Conservation (phyloP, 2,113 vertebrate species). For the Centropristis striata region DNA sequence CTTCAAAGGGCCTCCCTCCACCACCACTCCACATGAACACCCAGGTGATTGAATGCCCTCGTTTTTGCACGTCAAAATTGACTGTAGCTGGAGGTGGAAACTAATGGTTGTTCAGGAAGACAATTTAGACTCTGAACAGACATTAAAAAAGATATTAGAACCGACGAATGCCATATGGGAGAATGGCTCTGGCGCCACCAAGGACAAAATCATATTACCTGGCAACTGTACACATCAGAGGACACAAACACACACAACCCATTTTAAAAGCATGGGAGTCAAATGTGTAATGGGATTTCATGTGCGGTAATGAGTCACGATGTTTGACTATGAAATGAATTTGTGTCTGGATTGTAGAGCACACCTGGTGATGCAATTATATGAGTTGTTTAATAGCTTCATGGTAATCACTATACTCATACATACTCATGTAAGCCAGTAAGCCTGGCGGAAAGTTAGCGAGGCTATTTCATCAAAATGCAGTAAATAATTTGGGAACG, state of each 20-base stretch:
- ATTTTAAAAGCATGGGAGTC: slow-evolving; percentile 21
- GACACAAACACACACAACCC: background rate
- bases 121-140: slow-evolving; percentile 51
- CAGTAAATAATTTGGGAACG: background rate
- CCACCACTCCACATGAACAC: slow-evolving; percentile 1
- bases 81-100: slow-evolving; percentile 52
- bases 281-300: slow-evolving; percentile 33
- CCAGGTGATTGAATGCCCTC: slow-evolving; percentile 27
- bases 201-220: slow-evolving; percentile 61
- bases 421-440: background rate
- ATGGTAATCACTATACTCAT: background rate
- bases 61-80: slow-evolving; percentile 36
- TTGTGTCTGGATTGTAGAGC: background rate
- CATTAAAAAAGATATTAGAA: slow-evolving; percentile 56
- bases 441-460: background rate
- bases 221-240: slow-evolving; percentile 29
- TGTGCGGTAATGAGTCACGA: slow-evolving; percentile 27
- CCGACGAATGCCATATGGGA: slow-evolving; percentile 40
- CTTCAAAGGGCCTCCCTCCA: background rate
- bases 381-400: background rate
- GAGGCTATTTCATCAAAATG: background rate
- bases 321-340: slow-evolving; percentile 3
- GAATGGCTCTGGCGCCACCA: slow-evolving; percentile 33
- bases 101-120: slow-evolving; percentile 60
- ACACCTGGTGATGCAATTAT: background rate